A percentile compares a stretch with the other conserved stretches of the same genome.
phyloP scores from a whole-genome alignment of 1,140 invertebrate species.

The Neodiprion virginianus region DNA sequence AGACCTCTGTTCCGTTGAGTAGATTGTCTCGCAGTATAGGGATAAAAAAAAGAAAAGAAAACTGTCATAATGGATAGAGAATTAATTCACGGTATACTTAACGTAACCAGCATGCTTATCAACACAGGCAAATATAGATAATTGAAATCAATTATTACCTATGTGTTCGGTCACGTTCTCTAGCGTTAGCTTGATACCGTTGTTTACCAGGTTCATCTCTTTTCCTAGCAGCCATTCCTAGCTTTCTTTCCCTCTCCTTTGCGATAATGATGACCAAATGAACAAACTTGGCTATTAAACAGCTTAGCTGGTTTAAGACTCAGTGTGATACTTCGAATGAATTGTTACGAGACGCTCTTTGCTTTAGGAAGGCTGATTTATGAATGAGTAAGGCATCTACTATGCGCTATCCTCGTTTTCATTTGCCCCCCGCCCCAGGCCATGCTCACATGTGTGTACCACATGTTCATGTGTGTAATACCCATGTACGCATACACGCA shows the following conservation, averaged over 20 bases:
- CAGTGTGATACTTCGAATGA: too few species aligned
- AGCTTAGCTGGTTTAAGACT: too few species aligned
- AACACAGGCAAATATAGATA: not conserved
- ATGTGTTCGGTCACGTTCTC: conserved; percentile 77
- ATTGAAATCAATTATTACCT: conserved; percentile 62
- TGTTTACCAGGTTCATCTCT: conserved; percentile 58
- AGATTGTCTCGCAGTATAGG: not conserved
- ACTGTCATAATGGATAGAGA: not conserved
- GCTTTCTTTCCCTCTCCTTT: too few species aligned
- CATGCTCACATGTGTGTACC: conserved; percentile 15
- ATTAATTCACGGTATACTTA: not conserved
- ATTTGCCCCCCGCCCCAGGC: not conserved
- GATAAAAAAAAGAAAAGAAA: conserved; percentile 19
- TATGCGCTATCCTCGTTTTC: conserved; percentile 23
- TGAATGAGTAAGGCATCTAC: conserved; percentile 27
- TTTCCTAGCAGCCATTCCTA: conserved; percentile 34
- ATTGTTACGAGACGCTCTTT: not conserved
- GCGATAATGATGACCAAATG: too few species aligned
- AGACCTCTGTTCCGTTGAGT: not conserved
- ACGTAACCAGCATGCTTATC: not conserved
- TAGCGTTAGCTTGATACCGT: conserved; percentile 74
- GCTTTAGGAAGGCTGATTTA: not conserved
- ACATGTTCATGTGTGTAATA: conserved; percentile 1
- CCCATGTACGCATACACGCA: conserved; percentile 29
- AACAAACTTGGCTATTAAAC: too few species aligned